Percentiles rank a stretch among this genome's conserved stretches.
Conservation (phyloP, 2,797 vertebrate genomes). For the Cercopithecus hamlyni region DNA sequence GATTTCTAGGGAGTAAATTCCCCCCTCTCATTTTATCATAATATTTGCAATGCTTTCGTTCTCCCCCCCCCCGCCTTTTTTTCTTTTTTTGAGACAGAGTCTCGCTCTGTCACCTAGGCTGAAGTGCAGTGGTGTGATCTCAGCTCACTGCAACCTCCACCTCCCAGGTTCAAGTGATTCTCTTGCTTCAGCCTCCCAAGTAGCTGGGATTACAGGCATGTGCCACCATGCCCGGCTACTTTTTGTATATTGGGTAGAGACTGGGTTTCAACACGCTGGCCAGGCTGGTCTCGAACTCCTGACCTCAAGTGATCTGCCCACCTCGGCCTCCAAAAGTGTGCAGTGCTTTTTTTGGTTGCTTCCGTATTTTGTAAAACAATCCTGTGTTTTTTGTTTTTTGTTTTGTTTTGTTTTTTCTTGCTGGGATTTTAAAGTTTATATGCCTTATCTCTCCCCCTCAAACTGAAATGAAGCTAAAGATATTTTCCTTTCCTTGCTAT, state of each 20-base stretch:
- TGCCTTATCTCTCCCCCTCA: neutral
- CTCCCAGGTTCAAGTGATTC: too few species aligned
- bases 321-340: neutral
- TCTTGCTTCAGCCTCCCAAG: too few species aligned
- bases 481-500: neutral
- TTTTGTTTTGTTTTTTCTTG: neutral
- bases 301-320: too few species aligned
- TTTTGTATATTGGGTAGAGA: too few species aligned
- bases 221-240: too few species aligned
- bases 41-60: neutral
- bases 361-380: neutral
- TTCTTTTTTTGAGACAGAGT: too few species aligned
- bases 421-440: conserved; percentile 40
- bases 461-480: conserved; percentile 5
- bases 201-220: too few species aligned
- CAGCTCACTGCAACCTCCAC: too few species aligned
- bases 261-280: too few species aligned
- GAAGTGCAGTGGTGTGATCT: neutral
- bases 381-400: neutral
- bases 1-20: neutral
- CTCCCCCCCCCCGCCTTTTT: too few species aligned
- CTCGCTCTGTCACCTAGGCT: neutral
- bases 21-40: neutral
- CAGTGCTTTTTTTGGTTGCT: conserved; percentile 10
- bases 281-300: too few species aligned